Evolutionary conservation across 2,113 vertebrate species (phyloP), one percentile per base, ranked within the genome.

Genomic region (Limnothrissa miodon): DNA sequence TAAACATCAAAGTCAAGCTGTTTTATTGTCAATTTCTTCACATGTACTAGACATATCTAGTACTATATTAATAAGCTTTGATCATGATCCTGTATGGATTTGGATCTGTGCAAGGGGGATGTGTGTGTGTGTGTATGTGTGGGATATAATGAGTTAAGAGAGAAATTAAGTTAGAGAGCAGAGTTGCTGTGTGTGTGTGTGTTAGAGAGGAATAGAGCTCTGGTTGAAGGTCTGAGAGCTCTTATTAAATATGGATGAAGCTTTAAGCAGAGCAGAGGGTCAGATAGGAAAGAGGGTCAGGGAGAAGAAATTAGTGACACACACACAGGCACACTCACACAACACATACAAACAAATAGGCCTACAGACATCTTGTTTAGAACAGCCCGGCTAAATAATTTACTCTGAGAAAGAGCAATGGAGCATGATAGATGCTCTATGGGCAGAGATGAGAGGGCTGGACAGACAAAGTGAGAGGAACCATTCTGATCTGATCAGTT

Each of bases 241-340:
- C 1, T 0, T 21, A 56, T 56, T 56, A 56, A 56, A 23, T 56
- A 56, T 56, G 51, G 21, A 56, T 56, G 19, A 56, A 21, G 19
- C 51, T 56, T 56, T 56, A 56, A 56, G 51, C 51, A 53, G 51
- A 53, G 51, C 51, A 56, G 19, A 56, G 19, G 51, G 51, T 19
- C 46, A 56, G 51, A 56, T 56, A 21, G 51, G 2, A 56, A 0
- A 83, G 83, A 53, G 88, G 85, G 85, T 89, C 88, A 85, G 78
- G 85, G 39, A 53, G 46, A 74, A 45, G 42, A 82, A 45, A 39
- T 6, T 6, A 42, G n/a, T n/a, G 2, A 42, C 39, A 29, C 62
- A 48, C 51, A 83, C 48, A 80, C 51, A 79, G 5, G 19, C 66
- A 36, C 10, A 70, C 62, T 36, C 62, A 70, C 33, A 56, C 46